Percentiles rank a stretch among this genome's conserved stretches.
phyloP scores from a whole-genome alignment of 1,140 invertebrate genomes.

The Ceratitis capitata region DNA sequence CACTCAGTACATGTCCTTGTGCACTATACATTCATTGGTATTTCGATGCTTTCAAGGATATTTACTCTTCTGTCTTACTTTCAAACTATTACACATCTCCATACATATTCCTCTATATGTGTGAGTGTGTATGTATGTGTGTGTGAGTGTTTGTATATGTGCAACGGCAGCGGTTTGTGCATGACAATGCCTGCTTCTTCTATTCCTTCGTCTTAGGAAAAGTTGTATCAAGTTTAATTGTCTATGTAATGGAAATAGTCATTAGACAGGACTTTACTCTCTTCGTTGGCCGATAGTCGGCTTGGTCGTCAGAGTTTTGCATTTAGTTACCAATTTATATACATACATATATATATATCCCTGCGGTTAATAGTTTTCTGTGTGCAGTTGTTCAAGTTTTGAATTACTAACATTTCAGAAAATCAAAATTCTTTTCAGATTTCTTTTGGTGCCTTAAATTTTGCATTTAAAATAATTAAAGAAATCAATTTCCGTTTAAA shows the following conservation, averaged over 20 bases:
- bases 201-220: slow-evolving; percentile 1
- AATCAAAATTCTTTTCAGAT: not conserved
- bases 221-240: slow-evolving; percentile 34
- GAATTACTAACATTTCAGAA: not conserved
- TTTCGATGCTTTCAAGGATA: no score
- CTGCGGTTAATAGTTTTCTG: slow-evolving; percentile 22
- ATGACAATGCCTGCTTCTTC: no score
- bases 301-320: not conserved
- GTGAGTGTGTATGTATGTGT: not conserved
- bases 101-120: no score
- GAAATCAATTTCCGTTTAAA: no score
- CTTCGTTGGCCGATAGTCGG: not conserved
- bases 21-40: no score
- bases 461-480: no score
- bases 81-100: no score
- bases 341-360: no score
- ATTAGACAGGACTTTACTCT: slow-evolving; percentile 1
- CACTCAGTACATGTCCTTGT: no score
- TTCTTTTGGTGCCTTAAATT: no score
- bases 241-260: slow-evolving; percentile 36
- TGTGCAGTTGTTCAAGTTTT: no score
- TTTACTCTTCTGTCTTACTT: no score
- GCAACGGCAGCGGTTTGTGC: not conserved
- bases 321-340: not conserved
- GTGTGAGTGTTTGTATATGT: not conserved